Evolutionary conservation across 1,140 invertebrate genomes (phyloP).

Genomic region (Myzus persicae): DNA sequence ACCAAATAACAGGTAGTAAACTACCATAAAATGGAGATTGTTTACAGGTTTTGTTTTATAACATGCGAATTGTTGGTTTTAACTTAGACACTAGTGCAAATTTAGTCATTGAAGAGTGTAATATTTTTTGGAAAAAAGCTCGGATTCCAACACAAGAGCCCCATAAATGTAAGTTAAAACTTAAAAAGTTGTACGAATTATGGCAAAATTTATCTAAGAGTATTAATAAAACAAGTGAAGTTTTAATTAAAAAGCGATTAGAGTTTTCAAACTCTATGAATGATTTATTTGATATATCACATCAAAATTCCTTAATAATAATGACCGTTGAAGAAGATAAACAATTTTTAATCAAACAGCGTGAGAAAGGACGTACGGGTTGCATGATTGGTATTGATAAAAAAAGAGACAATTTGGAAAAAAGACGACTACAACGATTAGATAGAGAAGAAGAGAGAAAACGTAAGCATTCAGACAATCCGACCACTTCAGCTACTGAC

Average conservation of each 20-base stretch:
- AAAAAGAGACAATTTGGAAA: not conserved
- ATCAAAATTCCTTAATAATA: not conserved
- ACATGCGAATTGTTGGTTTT: too few species aligned
- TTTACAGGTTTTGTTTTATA: too few species aligned
- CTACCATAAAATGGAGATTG: too few species aligned
- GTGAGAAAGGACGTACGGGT: conserved; percentile 47
- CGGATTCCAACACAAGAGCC: conserved; percentile 18
- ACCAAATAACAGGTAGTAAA: too few species aligned
- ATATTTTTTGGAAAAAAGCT: conserved; percentile 28
- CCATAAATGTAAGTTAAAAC: conserved; percentile 29
- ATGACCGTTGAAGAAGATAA: not conserved
- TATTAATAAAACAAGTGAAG: conserved; percentile 20
- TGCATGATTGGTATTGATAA: conserved; percentile 52
- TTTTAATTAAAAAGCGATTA: not conserved
- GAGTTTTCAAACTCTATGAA: conserved; percentile 7
- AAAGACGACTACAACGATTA: conserved; percentile 19
- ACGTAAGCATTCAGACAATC: not conserved
- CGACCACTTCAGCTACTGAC: not conserved
- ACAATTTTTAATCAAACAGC: too few species aligned
- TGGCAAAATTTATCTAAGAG: not conserved
- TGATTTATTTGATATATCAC: conserved; percentile 36
- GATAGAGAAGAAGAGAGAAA: conserved; percentile 21
- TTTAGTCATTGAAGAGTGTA: not conserved
- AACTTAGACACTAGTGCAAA: too few species aligned
- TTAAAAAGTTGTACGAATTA: conserved; percentile 12